Conservation (phyloP, 1,140 invertebrate genomes). For the Brachionus asplanchnoidis region DNA sequence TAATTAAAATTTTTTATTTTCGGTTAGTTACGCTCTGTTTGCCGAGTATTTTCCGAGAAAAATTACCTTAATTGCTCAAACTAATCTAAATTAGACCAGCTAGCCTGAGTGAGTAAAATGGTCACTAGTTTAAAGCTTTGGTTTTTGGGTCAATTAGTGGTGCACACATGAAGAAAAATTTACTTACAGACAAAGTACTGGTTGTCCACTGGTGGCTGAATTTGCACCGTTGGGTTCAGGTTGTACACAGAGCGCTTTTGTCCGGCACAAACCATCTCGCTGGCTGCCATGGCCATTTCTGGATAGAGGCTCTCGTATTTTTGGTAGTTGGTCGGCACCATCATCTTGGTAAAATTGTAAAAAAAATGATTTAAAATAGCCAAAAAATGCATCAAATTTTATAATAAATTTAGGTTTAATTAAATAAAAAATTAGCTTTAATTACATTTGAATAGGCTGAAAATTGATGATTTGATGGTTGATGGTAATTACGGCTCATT, state of each 20-base stretch:
- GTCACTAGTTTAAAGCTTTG: not conserved
- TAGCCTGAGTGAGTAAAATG: not conserved
- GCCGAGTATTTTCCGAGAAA: not conserved
- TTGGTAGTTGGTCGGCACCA: not conserved
- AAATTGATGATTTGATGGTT: slow-evolving; percentile 27
- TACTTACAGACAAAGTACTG: slow-evolving; percentile 19
- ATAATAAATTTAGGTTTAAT: not conserved
- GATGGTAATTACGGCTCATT: slow-evolving; percentile 25
- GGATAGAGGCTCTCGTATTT: not conserved
- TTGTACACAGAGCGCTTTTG: not conserved
- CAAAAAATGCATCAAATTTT: not conserved
- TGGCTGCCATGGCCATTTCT: not conserved
- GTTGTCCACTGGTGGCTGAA: not conserved
- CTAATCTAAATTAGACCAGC: not conserved
- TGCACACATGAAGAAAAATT: not conserved
- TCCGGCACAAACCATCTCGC: not conserved
- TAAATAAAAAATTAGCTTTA: not conserved
- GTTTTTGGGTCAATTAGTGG: not conserved
- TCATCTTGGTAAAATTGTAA: not conserved
- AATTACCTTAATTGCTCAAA: not conserved
- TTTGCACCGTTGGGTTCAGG: not conserved
- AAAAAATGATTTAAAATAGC: not conserved
- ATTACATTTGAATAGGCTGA: slow-evolving; percentile 10
- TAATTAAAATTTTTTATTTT: not conserved
- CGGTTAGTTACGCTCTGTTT: not conserved